Conservation (phyloP, 2,113 vertebrate genomes). For the Erinaceus europaeus region DNA sequence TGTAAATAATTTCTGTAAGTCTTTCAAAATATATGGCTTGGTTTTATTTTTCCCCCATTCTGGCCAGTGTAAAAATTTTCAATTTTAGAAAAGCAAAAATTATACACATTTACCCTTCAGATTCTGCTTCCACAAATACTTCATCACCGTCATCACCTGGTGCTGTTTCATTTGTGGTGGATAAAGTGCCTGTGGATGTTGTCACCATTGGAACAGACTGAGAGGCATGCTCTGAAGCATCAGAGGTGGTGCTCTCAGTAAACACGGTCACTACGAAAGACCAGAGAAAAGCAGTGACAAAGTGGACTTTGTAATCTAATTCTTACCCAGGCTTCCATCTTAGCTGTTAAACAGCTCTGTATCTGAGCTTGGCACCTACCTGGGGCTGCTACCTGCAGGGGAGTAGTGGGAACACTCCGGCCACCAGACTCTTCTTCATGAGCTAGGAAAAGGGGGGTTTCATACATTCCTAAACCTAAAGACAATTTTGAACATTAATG, state of each 20-base stretch:
- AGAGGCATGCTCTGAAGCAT: slow-evolving; percentile 90
- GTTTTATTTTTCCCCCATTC: not conserved
- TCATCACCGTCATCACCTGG: slow-evolving; percentile 90
- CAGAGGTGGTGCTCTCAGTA: slow-evolving; percentile 87
- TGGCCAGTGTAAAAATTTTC: too few relatives aligned
- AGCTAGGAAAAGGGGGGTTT: slow-evolving; percentile 90
- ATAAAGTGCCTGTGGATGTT: slow-evolving; percentile 89
- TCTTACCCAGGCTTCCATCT: not conserved
- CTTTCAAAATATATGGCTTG: not conserved
- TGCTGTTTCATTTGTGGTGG: slow-evolving; percentile 83
- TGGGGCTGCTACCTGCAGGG: slow-evolving; percentile 88
- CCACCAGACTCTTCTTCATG: slow-evolving; percentile 94
- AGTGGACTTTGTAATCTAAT: not conserved
- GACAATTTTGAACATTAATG: slow-evolving; percentile 33
- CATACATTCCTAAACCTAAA: slow-evolving; percentile 94
- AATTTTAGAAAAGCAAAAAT: too few relatives aligned
- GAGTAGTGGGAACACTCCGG: slow-evolving; percentile 94
- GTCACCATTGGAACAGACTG: slow-evolving; percentile 97
- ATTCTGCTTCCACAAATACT: slow-evolving; percentile 91
- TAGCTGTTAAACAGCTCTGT: not conserved
- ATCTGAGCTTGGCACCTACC: slow-evolving; percentile 78
- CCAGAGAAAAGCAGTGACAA: not conserved
- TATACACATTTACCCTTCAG: slow-evolving; percentile 91
- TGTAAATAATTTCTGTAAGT: not conserved
- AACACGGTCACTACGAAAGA: slow-evolving; percentile 84